Evolutionary conservation across 2,797 vertebrate species (phyloP), one percentile per base, ranked within the genome.

Genomic region (Philypnodon macrostomus): DNA sequence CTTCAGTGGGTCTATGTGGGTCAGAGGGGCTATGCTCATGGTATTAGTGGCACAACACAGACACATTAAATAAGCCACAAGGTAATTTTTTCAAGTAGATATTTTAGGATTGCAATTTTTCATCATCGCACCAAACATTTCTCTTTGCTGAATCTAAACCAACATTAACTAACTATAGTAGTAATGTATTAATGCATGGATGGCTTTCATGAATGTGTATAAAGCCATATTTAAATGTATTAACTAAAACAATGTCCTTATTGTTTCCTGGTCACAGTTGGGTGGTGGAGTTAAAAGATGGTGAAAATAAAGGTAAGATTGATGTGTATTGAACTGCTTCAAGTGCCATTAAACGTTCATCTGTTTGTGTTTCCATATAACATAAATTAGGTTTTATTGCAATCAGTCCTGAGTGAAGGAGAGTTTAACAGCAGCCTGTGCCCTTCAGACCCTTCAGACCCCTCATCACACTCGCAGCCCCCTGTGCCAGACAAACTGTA

Each of bases 241-340:
- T n/a, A n/a, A n/a, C n/a, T n/a, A n/a, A n/a, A 5, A 10, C 2
- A 1, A 1, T 29, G 16, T 41, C 13, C 34, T 32, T 1, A 3
- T 21, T 52, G 4, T 4, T 30, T 11, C 17, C 14, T 47, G 7
- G 30, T 57, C 27, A 36, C 69, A 93, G 91, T 74, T 89, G 80
- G 68, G 87, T 70, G 48, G 83, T 42, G 77, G 68, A 58, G 84
- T 39, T 64, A 89, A 85, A 49, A 86, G 83, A 84, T 91, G 90
- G 73, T 89, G 84, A 91, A 63, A 75, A 83, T 59, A 91, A 87
- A 75, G 83, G 90, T 92, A 86, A 86, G 89, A 88, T 56, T 77
- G 4, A 3, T 10, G 21, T 41, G 38, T 23, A 15, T 26, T 26
- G 15, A 41, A 16, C 4, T 41, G 12, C 13, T 15, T 40, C 17